A percentile compares a stretch with the other conserved stretches of the same genome.
Conservation (phyloP, 2,113 vertebrate genomes). For the Rhea americana region DNA sequence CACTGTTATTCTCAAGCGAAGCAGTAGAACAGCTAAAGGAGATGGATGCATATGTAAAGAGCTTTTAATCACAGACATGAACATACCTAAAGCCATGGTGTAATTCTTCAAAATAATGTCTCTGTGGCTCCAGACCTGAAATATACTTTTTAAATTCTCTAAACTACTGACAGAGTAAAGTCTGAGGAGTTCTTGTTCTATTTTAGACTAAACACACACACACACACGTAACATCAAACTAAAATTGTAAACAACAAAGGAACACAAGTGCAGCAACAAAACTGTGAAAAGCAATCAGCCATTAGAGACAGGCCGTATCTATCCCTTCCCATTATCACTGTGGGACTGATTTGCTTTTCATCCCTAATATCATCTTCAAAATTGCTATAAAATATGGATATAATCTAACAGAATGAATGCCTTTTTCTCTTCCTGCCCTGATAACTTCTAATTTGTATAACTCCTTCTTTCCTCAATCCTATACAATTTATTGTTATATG, state of each 20-base stretch:
- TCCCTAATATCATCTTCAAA: not conserved
- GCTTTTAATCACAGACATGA: conserved; percentile 52
- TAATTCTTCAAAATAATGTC: not conserved
- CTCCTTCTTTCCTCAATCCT: not conserved
- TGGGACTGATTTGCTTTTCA: not conserved
- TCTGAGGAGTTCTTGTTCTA: not conserved
- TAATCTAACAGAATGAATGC: not conserved
- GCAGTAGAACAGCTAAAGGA: conserved; percentile 53
- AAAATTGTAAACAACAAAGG: not conserved
- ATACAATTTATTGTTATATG: not conserved
- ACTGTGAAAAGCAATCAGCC: not conserved
- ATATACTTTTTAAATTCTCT: not conserved
- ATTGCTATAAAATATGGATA: not conserved
- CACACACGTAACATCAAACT: not conserved
- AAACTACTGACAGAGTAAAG: not conserved
- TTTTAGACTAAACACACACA: not conserved
- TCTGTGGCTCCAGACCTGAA: not conserved
- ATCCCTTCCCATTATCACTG: not conserved
- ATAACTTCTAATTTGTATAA: not conserved
- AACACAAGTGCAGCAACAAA: not conserved
- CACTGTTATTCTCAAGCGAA: conserved; percentile 63
- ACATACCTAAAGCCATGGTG: not conserved
- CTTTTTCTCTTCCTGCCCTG: not conserved
- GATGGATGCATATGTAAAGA: conserved; percentile 34
- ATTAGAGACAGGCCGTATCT: not conserved